Base-by-base conservation (phyloP, 53 echinoderm and acorn worm species). In the Echinometra lucunter region DNA sequence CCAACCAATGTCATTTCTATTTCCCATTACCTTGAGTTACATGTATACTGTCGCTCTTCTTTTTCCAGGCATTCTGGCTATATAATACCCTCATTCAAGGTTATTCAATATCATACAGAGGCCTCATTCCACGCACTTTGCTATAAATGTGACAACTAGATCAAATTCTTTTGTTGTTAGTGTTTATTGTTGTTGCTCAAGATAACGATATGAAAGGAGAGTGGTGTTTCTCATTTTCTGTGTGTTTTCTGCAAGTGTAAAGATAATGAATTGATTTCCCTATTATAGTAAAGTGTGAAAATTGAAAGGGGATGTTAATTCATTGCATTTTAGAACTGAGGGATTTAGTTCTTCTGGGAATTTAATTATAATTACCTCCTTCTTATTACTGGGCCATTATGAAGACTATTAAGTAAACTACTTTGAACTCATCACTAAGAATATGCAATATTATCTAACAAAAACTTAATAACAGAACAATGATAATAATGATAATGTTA, bases 21-120 rank as follows among this genome's bases (percentile, higher is more conserved):
- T 85, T 85, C 85, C 85, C 49, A 11, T 85, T 49, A 85, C 85
- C 85, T 85, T 85, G 85, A 85, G 42, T 28, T n/a, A n/a, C n/a
- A n/a, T n/a, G 37, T 28, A 85, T 49, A 85, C 8, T 85, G 49
- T 85, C 49, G 49, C 85, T 85, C 85, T 85, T 44, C 21, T 81
- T 81, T 49, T 49, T 49, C 85, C 85, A 21, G 38, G 78, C 42
- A 19, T 78, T 42, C 78, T 40, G 6, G 38, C 78, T 78, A 42
- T 78, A 78, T n/a, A n/a, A n/a, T 42, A 78, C 45, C 53, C 49
- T 85, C 16, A n/a, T 49, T 49, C 85, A 85, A 85, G 85, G 85
- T 47, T 28, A 12, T 11, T n/a, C 42, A 85, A 85, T 85, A 85
- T 85, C 28, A 78, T 78, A 85, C 47, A 85, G 85, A 47, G 49